A percentile compares a stretch with the other conserved stretches of the same genome.
phyloP scores from a whole-genome alignment of 2,113 vertebrate genomes.

The Gobius niger region DNA sequence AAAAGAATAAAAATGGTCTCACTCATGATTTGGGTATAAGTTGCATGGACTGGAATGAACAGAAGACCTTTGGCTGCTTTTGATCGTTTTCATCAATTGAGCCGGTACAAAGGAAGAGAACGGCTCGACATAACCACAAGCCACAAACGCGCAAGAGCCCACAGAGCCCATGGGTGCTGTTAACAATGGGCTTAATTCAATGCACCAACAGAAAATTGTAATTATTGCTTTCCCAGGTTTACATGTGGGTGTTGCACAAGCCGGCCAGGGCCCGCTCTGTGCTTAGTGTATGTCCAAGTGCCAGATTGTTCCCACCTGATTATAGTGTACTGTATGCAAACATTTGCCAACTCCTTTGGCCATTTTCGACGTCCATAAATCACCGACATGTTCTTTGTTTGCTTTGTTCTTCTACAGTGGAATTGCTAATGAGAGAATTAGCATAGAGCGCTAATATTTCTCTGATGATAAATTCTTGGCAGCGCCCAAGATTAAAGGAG shows the following conservation, averaged over 20 bases:
- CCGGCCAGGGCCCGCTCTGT: conserved; percentile 24
- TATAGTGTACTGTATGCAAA: conserved; percentile 56
- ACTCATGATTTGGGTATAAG: too few relatives aligned
- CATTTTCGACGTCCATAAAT: conserved; percentile 57
- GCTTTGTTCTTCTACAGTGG: conserved; percentile 40
- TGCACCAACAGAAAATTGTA: conserved; percentile 51
- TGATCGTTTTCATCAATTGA: conserved; percentile 32
- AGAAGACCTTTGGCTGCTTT: too few relatives aligned
- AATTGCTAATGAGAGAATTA: conserved; percentile 52
- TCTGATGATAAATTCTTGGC: conserved; percentile 42
- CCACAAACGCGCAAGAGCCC: conserved; percentile 59
- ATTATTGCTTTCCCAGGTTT: conserved; percentile 44
- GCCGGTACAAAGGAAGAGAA: conserved; percentile 36
- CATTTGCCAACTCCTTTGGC: conserved; percentile 58
- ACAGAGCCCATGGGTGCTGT: conserved; percentile 48
- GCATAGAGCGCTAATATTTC: conserved; percentile 24
- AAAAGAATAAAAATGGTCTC: too few relatives aligned
- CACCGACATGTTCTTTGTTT: conserved; percentile 55
- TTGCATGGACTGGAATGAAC: too few relatives aligned
- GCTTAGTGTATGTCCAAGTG: conserved; percentile 25
- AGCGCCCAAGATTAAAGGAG: conserved; percentile 34
- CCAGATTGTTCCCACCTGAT: conserved; percentile 57
- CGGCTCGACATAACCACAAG: conserved; percentile 36
- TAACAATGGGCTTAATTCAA: conserved; percentile 64
- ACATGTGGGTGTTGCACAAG: conserved; percentile 30